Base-by-base conservation (phyloP, 1,140 invertebrate species). In the Tetramorium simillimum region DNA sequence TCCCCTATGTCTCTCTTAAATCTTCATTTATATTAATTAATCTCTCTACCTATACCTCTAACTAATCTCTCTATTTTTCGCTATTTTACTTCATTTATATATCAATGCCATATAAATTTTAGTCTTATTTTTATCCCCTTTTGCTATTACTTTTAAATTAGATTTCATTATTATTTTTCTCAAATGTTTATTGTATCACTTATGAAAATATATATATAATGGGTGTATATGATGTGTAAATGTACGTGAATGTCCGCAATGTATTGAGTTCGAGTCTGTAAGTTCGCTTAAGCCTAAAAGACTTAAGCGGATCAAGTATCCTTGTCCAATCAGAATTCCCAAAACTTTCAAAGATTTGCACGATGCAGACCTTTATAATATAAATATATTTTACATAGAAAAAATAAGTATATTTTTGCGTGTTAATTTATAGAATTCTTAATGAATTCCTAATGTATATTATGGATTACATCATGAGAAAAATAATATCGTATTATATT, bases 271-370 rank as follows among this genome's bases (percentile, higher is more conserved):
- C 24, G 28, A 18, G 0, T n/a, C 62, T 9, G 7, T 37, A 18
- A 1, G 9, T 10, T 63, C 3, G 7, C 28, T 33, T 37, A 63
- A 63, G 24, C 16, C n/a, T 9, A 63, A 37, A 63, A 37, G 24
- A 63, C 62, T 37, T 60, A 63, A 33, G 33, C 28, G 16, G 16
- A 63, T 63, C 62, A 63, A 33, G 37, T 33, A 37, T 37, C 28
- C 28, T 4, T 63, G 28, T 6, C 33, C 33, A 4, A 33, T 33
- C 33, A 33, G 16, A 14, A 63, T 63, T 33, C 62, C 28, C 10
- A 14, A 7, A 53, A 73, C 37, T 69, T 86, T 46, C n/a, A 33
- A 49, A 75, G 18, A 9, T 89, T 72, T 40, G 60, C 33, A 53
- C 75, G 46, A 49, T 40, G 12, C 10, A 10, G 10, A 33, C 33